A percentile compares a stretch with the other conserved stretches of the same genome.
These are phyloP conservation scores for Bedellia somnulentella DNA, from an alignment of 2,888 invertebrate genomes.

Conservation along the genomic window DNA sequence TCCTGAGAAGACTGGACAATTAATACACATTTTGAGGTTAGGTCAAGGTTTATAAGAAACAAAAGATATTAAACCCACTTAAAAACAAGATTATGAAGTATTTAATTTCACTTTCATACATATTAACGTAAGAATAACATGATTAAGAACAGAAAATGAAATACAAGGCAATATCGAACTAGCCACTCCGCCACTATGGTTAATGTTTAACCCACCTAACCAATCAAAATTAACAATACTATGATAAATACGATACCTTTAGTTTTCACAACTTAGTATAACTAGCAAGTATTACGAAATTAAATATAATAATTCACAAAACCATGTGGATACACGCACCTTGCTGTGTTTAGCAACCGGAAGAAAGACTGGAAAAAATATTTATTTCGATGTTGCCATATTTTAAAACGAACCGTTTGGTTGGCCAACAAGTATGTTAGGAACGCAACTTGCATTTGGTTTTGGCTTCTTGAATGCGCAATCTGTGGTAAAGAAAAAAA, in stretches of 20 bases:
- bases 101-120: no score
- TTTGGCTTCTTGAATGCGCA: no score
- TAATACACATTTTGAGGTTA: no score
- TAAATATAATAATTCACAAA: conserved; percentile 15
- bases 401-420: no score
- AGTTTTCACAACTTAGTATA: not conserved
- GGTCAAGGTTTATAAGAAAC: no score
- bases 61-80: no score
- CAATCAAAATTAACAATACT: not conserved
- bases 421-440: no score
- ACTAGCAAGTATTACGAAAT: not conserved
- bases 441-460: not conserved
- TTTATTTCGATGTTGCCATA: conserved; percentile 13
- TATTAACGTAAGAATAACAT: no score
- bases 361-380: conserved; percentile 34
- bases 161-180: not conserved
- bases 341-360: conserved; percentile 51
- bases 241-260: not conserved
- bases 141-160: no score
- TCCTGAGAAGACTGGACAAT: no score
- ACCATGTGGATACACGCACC: conserved; percentile 50
- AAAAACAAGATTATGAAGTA: no score
- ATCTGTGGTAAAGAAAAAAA: no score
- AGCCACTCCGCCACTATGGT: not conserved
- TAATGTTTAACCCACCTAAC: not conserved